Base-by-base conservation (phyloP, 2,888 invertebrate genomes). In the Xanthia togata region DNA sequence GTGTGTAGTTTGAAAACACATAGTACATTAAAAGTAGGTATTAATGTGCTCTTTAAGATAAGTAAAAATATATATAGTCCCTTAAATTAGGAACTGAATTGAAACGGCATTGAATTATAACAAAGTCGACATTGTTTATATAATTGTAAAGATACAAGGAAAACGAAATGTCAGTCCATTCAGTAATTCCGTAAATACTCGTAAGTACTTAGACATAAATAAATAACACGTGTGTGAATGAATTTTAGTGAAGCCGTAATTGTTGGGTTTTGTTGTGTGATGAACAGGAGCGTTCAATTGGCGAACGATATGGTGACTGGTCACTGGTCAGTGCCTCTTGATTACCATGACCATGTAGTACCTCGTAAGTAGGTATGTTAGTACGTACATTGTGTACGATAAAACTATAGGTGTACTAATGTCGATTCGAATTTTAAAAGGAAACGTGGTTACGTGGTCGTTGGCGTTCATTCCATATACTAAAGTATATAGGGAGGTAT, bases 81-180 rank as follows among this genome's bases (percentile, higher is more conserved):
- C n/a, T 11, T 59, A 59, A 35, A 20, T 11, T n/a, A 20, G 14
- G 9, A n/a, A 20, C 41, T 31, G 0, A 53, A 41, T 41, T 31
- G 5, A 41, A 55, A 55, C 8, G 31, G 12, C 20, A 50, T 71
- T 70, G 12, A 71, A 20, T 71, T 63, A 5, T 26, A 8, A 41
- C 47, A 47, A 73, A 20, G 0, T 8, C 3, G 26, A 38, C n/a
- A 17, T 20, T 38, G 62, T 57, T 64, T 38, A 73, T 53, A 38
- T 12, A 55, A 60, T 38, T 59, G 38, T n/a, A n/a, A 20, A 55
- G 35, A 53, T 47, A 53, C 47, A 67, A 67, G 81, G 81, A 84
- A 84, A 82, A 84, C 23, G 35, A 38, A 67, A 62, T 44, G n/a
- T 62, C 14, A 31, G 26, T 70, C 8, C 85, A 81, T 81, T 84